Evolutionary conservation across 1,140 invertebrate genomes (phyloP).

Genomic region (Diorhabda carinulata): DNA sequence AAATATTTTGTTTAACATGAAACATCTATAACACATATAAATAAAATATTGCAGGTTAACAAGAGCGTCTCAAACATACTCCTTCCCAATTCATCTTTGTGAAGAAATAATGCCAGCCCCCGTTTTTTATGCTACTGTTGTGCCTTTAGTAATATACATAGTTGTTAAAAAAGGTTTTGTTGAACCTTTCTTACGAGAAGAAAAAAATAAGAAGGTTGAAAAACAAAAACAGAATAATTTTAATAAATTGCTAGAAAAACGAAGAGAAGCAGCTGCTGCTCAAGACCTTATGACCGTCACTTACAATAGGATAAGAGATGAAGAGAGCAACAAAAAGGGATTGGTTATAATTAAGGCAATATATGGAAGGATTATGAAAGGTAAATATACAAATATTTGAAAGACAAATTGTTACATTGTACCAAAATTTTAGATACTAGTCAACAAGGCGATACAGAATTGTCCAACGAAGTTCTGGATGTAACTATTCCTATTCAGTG

Average conservation of each 20-base stretch:
- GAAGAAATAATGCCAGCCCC: constrained; percentile 86
- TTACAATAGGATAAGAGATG: constrained; percentile 67
- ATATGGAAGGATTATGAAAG: constrained; percentile 62
- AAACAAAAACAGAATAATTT: constrained; percentile 71
- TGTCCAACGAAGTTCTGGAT: constrained; percentile 70
- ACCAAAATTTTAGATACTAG: constrained; percentile 20
- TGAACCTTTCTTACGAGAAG: constrained; percentile 77
- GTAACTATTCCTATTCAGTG: constrained; percentile 92
- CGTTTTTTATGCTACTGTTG: constrained; percentile 88
- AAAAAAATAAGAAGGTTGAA: constrained; percentile 70
- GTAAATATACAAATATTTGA: constrained; percentile 18
- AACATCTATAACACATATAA: no score
- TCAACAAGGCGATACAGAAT: constrained; percentile 39
- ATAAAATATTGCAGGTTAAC: constrained; percentile 59
- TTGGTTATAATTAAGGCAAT: constrained; percentile 83
- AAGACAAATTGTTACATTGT: constrained; percentile 6
- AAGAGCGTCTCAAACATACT: constrained; percentile 82
- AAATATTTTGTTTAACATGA: no score
- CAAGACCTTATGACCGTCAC: constrained; percentile 84
- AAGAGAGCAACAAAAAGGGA: constrained; percentile 75
- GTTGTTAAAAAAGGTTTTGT: constrained; percentile 80
- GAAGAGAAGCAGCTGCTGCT: constrained; percentile 77
- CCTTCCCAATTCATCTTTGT: constrained; percentile 85
- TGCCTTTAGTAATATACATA: constrained; percentile 76
- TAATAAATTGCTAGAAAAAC: constrained; percentile 70